phyloP scores from a whole-genome alignment of 2,797 vertebrate species.

The Rhynchonycteris naso region DNA sequence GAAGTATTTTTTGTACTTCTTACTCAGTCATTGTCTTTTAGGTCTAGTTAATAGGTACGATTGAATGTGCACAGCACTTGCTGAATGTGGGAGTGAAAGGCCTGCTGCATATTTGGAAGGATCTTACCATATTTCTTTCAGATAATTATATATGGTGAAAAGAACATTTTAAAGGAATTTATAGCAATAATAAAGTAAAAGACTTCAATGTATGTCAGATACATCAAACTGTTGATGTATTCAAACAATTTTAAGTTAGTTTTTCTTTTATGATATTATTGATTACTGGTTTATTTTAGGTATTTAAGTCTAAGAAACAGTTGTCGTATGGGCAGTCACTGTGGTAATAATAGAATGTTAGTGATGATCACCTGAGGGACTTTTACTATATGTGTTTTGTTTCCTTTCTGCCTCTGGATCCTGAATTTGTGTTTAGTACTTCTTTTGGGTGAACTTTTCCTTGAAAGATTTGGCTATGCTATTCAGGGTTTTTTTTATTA shows the following conservation, averaged over 20 bases:
- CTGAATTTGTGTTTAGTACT: slow-evolving; percentile 28
- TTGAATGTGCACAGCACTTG: slow-evolving; percentile 23
- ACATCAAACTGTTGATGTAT: slow-evolving; percentile 36
- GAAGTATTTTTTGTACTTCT: neutral
- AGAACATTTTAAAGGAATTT: slow-evolving; percentile 47
- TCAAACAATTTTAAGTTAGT: slow-evolving; percentile 40
- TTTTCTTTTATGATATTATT: slow-evolving; percentile 43
- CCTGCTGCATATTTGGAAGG: neutral
- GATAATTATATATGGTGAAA: slow-evolving; percentile 44
- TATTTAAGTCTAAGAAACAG: slow-evolving; percentile 41
- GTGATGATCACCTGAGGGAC: neutral
- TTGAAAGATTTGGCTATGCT: slow-evolving; percentile 69
- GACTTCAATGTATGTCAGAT: neutral
- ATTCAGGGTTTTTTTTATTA: slow-evolving; percentile 65
- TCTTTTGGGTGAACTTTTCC: slow-evolving; percentile 58
- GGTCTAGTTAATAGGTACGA: neutral
- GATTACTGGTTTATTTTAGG: slow-evolving; percentile 25
- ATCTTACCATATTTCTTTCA: neutral
- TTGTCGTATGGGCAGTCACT: neutral
- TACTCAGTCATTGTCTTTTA: slow-evolving; percentile 19
- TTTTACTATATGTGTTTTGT: slow-evolving; percentile 41
- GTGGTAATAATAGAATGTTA: slow-evolving; percentile 43
- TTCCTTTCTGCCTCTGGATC: slow-evolving; percentile 34
- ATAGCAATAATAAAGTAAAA: slow-evolving; percentile 29
- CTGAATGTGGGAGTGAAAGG: neutral